Conservation (phyloP, 2,797 vertebrate species). For the Microctenopoma lineatum region DNA sequence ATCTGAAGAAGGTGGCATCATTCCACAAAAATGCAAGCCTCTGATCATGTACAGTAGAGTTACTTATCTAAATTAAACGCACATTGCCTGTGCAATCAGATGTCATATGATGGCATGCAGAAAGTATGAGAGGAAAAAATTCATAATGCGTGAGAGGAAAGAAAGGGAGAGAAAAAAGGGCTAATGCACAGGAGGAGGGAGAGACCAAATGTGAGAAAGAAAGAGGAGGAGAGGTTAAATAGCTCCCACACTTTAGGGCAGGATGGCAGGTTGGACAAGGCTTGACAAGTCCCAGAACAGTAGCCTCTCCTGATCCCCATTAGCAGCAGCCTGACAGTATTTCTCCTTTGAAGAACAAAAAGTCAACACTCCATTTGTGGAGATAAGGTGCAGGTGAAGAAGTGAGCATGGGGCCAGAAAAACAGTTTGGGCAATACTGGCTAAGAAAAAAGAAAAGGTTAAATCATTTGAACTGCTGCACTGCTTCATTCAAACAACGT, state of each 20-base stretch:
- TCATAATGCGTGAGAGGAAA: conserved; percentile 42
- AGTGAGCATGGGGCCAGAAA: conserved; percentile 53
- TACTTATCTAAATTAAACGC: conserved; percentile 67
- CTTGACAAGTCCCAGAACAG: conserved; percentile 82
- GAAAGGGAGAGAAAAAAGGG: conserved; percentile 36
- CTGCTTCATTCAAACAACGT: conserved; percentile 54
- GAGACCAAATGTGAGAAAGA: conserved; percentile 60
- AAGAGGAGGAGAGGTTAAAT: conserved; percentile 72
- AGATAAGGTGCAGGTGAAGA: conserved; percentile 81
- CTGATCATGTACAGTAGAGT: conserved; percentile 57
- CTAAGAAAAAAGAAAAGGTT: conserved; percentile 52
- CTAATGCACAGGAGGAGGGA: conserved; percentile 49
- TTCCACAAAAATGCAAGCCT: conserved; percentile 69
- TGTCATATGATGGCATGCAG: conserved; percentile 62
- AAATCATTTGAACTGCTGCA: conserved; percentile 64
- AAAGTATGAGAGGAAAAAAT: conserved; percentile 51
- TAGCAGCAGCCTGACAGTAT: conserved; percentile 78
- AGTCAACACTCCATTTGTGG: conserved; percentile 83
- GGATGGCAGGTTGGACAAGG: conserved; percentile 77
- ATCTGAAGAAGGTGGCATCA: conserved; percentile 71
- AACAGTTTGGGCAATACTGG: conserved; percentile 37
- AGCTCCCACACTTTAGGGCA: conserved; percentile 76
- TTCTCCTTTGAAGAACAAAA: conserved; percentile 80
- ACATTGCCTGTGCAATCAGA: conserved; percentile 63
- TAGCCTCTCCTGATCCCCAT: conserved; percentile 81